Base-by-base conservation (phyloP, 2,113 vertebrate species). In the Trochalopteron elliotii region DNA sequence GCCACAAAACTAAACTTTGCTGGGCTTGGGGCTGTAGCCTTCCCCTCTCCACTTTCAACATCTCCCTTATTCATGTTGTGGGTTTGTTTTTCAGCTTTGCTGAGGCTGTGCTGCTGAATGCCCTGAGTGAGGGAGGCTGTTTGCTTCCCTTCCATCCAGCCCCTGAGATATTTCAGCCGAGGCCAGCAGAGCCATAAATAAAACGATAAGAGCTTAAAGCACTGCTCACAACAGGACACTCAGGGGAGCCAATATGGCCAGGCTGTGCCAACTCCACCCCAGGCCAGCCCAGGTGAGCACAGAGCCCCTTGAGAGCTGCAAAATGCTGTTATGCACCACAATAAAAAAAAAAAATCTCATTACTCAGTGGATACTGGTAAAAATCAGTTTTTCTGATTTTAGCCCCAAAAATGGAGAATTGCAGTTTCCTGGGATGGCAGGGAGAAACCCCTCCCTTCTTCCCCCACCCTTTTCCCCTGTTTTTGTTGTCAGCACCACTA, bases 121-220 rank as follows among this genome's bases (percentile, higher is more conserved):
- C 47, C 72, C 77, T 8, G 18, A 91, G 70, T 4, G 5, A 80
- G 67, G 57, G 5, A 80, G 67, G 57, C 70, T 56, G 63, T 37
- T 80, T 77, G 52, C 55, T 80, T 85, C 83, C 71, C 67, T 61
- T 71, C 45, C 42, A 56, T 37, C 70, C 72, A 53, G 27, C 28
- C 44, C 65, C 63, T 28, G 39, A 57, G 87, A 71, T 37, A 92
- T 27, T 76, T 53, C 71, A 93, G 70, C 49, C 14, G 12, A 87
- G 82, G 72, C 79, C 79, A 91, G 79, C 50, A 74, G 95, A 87
- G 56, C 45, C n/a, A 79, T 64, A 93, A 96, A 93, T 67, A 74
- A 76, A 70, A 60, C 17, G 42, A 28, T 68, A 83, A 75, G 92
- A 93, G 61, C 72, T 81, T 88, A 86, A 60, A 90, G 80, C 89